phyloP scores from a whole-genome alignment of 2,113 vertebrate genomes.

The Thunnus maccoyii region DNA sequence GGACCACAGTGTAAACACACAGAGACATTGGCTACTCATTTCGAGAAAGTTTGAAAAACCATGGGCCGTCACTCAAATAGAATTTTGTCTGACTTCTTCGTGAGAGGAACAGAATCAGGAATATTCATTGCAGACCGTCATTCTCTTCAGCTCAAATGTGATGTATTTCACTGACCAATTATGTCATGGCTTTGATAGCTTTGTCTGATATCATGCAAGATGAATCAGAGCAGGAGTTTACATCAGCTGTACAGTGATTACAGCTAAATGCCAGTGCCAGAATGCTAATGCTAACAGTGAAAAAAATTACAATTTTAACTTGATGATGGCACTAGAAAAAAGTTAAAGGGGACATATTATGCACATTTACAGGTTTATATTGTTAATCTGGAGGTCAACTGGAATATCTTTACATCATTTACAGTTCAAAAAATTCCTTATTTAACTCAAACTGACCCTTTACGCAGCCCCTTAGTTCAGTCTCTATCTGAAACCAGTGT shows the following conservation, averaged over 20 bases:
- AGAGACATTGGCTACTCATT: slow-evolving; percentile 48
- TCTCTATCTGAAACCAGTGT: no score
- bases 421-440: no score
- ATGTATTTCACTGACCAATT: neutral
- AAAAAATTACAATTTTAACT: no score
- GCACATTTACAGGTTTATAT: no score
- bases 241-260: neutral
- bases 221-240: neutral
- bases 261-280: neutral
- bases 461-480: no score
- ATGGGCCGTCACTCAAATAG: slow-evolving; percentile 19
- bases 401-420: no score
- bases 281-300: no score
- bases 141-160: neutral
- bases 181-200: neutral
- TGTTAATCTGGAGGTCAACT: no score
- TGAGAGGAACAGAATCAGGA: neutral
- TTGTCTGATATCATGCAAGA: slow-evolving; percentile 2
- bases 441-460: no score
- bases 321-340: no score
- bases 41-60: slow-evolving; percentile 33
- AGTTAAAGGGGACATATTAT: no score
- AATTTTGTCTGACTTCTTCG: neutral
- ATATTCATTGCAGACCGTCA: neutral
- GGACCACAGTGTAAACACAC: slow-evolving; percentile 64